A percentile compares a stretch with the other conserved stretches of the same genome.
Conservation (phyloP, 2,797 vertebrate genomes). For the Cygnus olor region DNA sequence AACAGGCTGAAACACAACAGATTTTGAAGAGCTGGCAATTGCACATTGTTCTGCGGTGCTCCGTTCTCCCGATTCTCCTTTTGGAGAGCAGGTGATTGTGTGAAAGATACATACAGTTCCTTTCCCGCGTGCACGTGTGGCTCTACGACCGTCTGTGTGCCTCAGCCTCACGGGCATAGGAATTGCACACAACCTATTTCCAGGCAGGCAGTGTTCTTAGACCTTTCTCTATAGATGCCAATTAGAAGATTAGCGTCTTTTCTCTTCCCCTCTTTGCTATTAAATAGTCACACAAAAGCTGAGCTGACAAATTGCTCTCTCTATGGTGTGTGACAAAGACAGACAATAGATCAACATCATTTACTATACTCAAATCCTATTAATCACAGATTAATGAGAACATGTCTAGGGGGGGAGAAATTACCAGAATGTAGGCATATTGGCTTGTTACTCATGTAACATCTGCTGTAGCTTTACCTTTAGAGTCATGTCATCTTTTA, state of each 20-base stretch:
- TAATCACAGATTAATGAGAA: slow-evolving; percentile 86
- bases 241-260: slow-evolving; percentile 84
- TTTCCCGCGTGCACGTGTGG: neutral
- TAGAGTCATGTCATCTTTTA: slow-evolving; percentile 83
- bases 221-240: slow-evolving; percentile 80
- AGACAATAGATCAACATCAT: slow-evolving; percentile 86
- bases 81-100: slow-evolving; percentile 11
- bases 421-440: slow-evolving; percentile 79
- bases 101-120: slow-evolving; percentile 41
- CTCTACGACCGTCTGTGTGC: neutral
- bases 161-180: slow-evolving; percentile 72
- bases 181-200: slow-evolving; percentile 74
- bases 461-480: slow-evolving; percentile 83
- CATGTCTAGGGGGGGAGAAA: slow-evolving; percentile 81
- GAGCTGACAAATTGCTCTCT: slow-evolving; percentile 84
- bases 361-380: slow-evolving; percentile 84
- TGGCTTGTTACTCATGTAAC: slow-evolving; percentile 82
- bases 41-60: neutral
- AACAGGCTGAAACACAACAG: slow-evolving; percentile 52
- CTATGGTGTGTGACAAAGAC: slow-evolving; percentile 79
- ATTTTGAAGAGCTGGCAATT: slow-evolving; percentile 10
- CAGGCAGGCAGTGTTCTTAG: slow-evolving; percentile 72
- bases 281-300: slow-evolving; percentile 85
- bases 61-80: slow-evolving; percentile 34
- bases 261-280: slow-evolving; percentile 79